Base-by-base conservation (phyloP, 2,797 vertebrate species). In the Margarornis squamiger region DNA sequence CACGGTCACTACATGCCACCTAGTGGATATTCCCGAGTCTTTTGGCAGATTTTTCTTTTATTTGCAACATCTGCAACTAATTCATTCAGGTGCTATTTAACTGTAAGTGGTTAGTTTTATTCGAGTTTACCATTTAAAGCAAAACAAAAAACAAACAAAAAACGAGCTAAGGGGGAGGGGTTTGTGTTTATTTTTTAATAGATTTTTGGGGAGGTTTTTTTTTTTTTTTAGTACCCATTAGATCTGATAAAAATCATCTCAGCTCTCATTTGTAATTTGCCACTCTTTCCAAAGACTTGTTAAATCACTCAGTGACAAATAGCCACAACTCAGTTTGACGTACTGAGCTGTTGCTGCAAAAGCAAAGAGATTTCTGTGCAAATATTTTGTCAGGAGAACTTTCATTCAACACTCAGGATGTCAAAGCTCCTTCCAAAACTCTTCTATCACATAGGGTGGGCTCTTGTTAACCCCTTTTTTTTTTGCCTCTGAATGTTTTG, bases 1-100 rank as follows among this genome's bases (percentile, higher is more conserved):
- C 26, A 1, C 15, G 90, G 97, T 97, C 91, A 62, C 92, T 95
- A 71, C 74, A 11, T 97, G 98, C 98, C 98, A 98, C 95, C 98
- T 98, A 98, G 98, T 97, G 98, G 98, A 86, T 34, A 0, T 8
- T n/a, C 72, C 41, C 74, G 88, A 94, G 15, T 19, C 36, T 48
- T 63, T 90, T 59, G 49, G 32, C 86, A 75, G 18, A 20, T 34
- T 46, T 84, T 62, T 23, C 38, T 54, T 45, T 3, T 2, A 30
- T 38, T 54, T 27, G 4, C 76, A 52, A 45, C 79, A 79, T 94
- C 88, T 93, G 74, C 61, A 78, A 54, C 62, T 72, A 76, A 84
- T 87, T 46, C 73, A 76, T 87, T 46, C 73, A 76, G 43, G 45
- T 57, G 77, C 57, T 63, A 10, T 5, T 63, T 49, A 46, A 10